These are phyloP conservation scores for Botia almorhae DNA, from an alignment of 2,797 vertebrate species.

Conservation along the genomic window DNA sequence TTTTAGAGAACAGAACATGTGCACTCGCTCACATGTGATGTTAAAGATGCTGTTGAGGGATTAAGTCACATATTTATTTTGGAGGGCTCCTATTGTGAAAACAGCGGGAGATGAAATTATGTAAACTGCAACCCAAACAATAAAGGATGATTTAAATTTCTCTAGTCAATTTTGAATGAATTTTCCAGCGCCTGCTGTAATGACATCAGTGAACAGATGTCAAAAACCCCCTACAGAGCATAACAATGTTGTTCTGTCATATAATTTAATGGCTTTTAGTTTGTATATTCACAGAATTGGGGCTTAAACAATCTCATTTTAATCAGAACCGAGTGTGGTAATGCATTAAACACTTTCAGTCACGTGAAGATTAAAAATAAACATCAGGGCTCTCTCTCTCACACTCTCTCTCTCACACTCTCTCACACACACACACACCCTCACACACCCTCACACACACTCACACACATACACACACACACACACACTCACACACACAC, in stretches of 20 bases:
- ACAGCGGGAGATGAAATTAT: not conserved
- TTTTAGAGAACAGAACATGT: not conserved
- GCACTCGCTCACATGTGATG: not conserved
- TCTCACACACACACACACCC: not conserved
- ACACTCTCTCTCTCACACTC: not conserved
- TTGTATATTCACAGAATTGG: slow-evolving; percentile 34
- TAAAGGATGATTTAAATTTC: slow-evolving; percentile 22
- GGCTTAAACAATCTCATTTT: slow-evolving; percentile 5
- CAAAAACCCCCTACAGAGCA: slow-evolving; percentile 33
- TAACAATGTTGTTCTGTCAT: slow-evolving; percentile 25
- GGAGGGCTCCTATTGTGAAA: slow-evolving; percentile 7
- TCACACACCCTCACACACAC: too few species aligned
- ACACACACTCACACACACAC: too few species aligned
- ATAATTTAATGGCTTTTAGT: slow-evolving; percentile 42
- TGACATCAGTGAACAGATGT: slow-evolving; percentile 27
- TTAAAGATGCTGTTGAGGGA: not conserved
- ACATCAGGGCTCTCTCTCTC: not conserved
- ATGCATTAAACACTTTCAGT: slow-evolving; percentile 26
- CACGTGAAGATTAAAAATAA: slow-evolving; percentile 8
- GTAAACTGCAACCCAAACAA: slow-evolving; percentile 18
- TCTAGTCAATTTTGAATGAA: slow-evolving; percentile 4
- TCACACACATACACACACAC: too few species aligned
- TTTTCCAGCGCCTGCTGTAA: slow-evolving; percentile 19
- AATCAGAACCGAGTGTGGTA: slow-evolving; percentile 27
- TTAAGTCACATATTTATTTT: not conserved